Evolutionary conservation across 1,140 invertebrate genomes (phyloP).

Genomic region (Drosophila sturtevanti): DNA sequence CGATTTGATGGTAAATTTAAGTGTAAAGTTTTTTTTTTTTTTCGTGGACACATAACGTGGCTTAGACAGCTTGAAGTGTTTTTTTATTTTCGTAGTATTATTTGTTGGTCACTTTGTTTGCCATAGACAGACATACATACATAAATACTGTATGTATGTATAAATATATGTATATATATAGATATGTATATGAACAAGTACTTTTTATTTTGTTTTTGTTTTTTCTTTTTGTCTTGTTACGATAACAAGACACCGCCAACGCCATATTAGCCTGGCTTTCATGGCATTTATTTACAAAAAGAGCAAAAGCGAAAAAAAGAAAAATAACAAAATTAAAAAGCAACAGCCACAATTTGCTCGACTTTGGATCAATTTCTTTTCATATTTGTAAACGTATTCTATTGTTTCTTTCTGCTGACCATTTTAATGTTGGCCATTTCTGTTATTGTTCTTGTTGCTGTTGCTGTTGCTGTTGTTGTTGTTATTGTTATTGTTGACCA

Average conservation of each 20-base stretch:
- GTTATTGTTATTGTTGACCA: not conserved
- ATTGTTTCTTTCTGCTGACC: constrained; percentile 45
- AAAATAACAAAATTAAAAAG: constrained; percentile 18
- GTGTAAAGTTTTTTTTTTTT: no score
- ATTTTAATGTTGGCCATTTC: constrained; percentile 59
- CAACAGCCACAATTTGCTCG: constrained; percentile 52
- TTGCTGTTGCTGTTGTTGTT: not conserved
- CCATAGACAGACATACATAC: constrained; percentile 16
- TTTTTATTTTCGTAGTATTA: not conserved
- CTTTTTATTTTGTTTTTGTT: constrained; percentile 29
- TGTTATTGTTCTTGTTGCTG: not conserved
- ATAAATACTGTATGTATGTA: not conserved
- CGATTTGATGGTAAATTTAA: no score
- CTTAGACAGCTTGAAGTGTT: not conserved
- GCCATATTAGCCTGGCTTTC: constrained; percentile 72
- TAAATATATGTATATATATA: not conserved
- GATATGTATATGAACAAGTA: constrained; percentile 43
- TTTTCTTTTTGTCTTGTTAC: constrained; percentile 25
- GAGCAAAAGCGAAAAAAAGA: not conserved
- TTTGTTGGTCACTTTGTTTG: constrained; percentile 33
- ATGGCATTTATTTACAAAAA: constrained; percentile 44
- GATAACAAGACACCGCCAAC: constrained; percentile 73
- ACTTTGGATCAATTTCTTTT: constrained; percentile 36
- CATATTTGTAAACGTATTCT: constrained; percentile 8
- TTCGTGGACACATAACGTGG: not conserved